Evolutionary conservation across 2,797 vertebrate species (phyloP).

Genomic region (Macrochelys suwanniensis): DNA sequence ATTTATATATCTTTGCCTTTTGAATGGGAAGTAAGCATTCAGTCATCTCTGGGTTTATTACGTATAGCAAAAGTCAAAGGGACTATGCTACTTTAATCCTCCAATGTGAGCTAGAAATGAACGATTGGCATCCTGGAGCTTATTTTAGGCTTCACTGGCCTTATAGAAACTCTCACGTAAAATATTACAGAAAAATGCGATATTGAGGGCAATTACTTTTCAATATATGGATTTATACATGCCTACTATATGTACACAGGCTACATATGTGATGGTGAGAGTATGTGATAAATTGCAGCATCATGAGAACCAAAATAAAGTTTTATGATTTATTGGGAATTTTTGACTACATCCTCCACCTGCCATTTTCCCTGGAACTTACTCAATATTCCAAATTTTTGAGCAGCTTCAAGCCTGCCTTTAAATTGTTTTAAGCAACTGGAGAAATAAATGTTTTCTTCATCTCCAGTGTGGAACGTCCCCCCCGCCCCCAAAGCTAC

Average conservation of each 20-base stretch:
- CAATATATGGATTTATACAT: background rate
- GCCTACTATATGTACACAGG: background rate
- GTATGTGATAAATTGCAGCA: background rate
- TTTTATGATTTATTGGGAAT: background rate
- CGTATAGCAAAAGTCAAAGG: background rate
- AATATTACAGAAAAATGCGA: background rate
- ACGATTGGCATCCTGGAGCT: background rate
- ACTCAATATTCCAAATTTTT: background rate
- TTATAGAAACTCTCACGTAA: background rate
- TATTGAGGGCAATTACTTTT: background rate
- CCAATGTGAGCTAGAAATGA: background rate
- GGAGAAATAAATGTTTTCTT: background rate
- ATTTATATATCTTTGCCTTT: conserved; percentile 12
- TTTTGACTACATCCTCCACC: background rate
- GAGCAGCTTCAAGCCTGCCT: background rate
- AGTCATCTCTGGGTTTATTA: background rate
- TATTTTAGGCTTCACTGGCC: background rate
- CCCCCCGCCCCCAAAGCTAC: background rate
- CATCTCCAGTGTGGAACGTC: background rate
- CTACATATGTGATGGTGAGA: background rate
- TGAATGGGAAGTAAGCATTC: background rate
- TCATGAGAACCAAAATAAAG: background rate
- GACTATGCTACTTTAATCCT: background rate
- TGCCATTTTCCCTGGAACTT: background rate
- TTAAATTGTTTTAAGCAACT: background rate